phyloP scores from a whole-genome alignment of 2,113 vertebrate genomes.

The Dendrocopos noguchii region DNA sequence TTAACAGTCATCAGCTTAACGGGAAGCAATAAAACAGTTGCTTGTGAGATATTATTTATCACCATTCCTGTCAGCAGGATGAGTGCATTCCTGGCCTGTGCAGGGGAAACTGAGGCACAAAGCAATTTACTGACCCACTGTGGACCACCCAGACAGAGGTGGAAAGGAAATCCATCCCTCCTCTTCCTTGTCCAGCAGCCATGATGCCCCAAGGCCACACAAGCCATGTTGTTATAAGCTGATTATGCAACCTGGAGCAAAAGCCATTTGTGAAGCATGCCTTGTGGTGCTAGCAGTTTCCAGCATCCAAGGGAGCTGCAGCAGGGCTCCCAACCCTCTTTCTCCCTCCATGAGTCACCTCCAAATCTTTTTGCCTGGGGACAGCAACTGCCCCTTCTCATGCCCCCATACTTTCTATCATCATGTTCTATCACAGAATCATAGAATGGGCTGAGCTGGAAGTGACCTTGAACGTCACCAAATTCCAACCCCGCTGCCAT shows the following conservation, averaged over 20 bases:
- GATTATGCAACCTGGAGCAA: not conserved
- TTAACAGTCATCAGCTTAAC: constrained; percentile 51
- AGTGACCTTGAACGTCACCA: too few relatives aligned
- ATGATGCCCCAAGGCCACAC: not conserved
- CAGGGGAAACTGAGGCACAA: constrained; percentile 57
- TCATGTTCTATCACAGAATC: not conserved
- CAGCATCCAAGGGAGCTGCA: not conserved
- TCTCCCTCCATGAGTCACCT: not conserved
- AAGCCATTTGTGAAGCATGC: not conserved
- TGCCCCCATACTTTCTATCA: not conserved
- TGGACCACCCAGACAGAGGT: constrained; percentile 36
- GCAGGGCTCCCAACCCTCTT: not conserved
- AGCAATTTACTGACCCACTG: not conserved
- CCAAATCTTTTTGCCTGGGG: not conserved
- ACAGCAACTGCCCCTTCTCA: not conserved
- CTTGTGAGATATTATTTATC: constrained; percentile 29
- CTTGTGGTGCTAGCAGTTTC: fast-evolving
- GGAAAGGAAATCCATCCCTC: not conserved
- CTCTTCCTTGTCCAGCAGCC: not conserved
- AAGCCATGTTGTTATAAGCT: not conserved
- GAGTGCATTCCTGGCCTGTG: not conserved
- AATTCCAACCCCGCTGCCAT: too few relatives aligned
- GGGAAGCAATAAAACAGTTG: constrained; percentile 46
- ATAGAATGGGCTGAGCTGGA: too few relatives aligned
- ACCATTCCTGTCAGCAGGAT: not conserved